phyloP scores from a whole-genome alignment of 2,888 invertebrate genomes.

The Brenthis hecate region DNA sequence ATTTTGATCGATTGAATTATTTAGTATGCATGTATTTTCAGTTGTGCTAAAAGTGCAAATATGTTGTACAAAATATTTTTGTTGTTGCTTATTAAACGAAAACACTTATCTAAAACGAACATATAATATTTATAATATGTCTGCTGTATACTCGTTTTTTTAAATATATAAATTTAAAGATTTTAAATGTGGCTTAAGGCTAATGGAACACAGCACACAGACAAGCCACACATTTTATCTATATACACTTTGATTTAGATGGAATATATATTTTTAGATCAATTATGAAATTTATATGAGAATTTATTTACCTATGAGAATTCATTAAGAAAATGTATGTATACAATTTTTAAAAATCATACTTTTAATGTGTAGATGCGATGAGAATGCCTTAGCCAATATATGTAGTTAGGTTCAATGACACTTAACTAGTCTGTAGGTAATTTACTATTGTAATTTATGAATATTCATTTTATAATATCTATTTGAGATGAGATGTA shows the following conservation, averaged over 20 bases:
- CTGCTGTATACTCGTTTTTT: too few species aligned
- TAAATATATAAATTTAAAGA: too few species aligned
- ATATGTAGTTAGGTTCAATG: conserved; percentile 1
- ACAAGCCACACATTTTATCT: too few species aligned
- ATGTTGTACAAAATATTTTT: too few species aligned
- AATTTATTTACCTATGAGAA: not conserved
- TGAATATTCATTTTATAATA: not conserved
- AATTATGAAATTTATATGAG: not conserved
- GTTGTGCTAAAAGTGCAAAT: too few species aligned
- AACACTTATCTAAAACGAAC: too few species aligned
- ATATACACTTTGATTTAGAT: not conserved
- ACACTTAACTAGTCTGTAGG: conserved; percentile 16
- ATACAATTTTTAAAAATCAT: conserved; percentile 4
- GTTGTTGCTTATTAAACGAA: too few species aligned
- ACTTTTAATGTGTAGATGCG: conserved; percentile 8
- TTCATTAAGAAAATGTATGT: not conserved
- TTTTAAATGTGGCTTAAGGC: too few species aligned
- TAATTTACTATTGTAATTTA: not conserved
- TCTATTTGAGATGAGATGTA: not conserved
- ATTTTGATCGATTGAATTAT: too few species aligned
- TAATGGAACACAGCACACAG: too few species aligned
- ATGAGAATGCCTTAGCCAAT: conserved; percentile 26
- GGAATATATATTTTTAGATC: not conserved
- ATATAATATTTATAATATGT: too few species aligned
- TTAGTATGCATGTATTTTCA: too few species aligned